These are phyloP conservation scores for Syrista parreyssii DNA, from an alignment of 2,888 invertebrate species.

Conservation along the genomic window DNA sequence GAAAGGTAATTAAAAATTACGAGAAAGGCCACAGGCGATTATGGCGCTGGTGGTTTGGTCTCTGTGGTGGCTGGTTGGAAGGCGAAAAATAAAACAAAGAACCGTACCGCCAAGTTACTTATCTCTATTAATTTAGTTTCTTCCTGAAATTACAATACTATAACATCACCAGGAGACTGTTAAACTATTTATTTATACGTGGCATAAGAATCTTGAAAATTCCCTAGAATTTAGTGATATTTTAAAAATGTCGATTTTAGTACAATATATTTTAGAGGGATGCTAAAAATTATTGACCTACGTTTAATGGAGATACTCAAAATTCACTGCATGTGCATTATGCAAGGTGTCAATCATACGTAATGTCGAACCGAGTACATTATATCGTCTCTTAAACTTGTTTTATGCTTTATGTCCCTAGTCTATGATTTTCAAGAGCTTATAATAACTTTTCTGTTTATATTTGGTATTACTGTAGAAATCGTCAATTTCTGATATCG, in stretches of 20 bases:
- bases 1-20: slow-evolving; percentile 43
- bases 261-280: background rate
- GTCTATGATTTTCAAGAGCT: background rate
- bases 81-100: background rate
- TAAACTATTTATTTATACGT: background rate
- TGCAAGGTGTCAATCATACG: background rate
- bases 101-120: background rate
- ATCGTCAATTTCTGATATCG: background rate
- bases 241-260: background rate
- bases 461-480: background rate
- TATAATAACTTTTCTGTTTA: background rate
- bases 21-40: slow-evolving; percentile 31
- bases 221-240: background rate
- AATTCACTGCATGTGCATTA: background rate
- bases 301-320: background rate
- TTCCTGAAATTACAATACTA: background rate
- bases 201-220: background rate
- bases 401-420: background rate
- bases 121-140: background rate
- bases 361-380: background rate
- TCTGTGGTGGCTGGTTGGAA: background rate
- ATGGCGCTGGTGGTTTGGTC: background rate
- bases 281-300: background rate
- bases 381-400: background rate
- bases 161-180: background rate